These are phyloP conservation scores for Hippocampus mohnikei DNA, from an alignment of 2,113 vertebrate genomes.

Conservation along the genomic window DNA sequence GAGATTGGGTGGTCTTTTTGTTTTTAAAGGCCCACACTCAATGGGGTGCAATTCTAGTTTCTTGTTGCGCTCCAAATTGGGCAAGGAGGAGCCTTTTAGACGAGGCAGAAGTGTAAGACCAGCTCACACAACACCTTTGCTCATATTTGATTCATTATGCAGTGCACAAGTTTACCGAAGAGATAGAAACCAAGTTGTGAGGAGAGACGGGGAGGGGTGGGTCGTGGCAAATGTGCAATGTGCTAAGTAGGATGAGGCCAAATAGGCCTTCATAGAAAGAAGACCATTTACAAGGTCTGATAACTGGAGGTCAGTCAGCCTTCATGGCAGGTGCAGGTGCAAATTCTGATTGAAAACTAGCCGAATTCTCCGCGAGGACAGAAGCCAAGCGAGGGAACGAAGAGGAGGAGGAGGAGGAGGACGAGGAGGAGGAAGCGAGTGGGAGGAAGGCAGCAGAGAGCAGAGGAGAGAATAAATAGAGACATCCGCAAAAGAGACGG, in stretches of 20 bases:
- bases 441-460: conserved; percentile 55
- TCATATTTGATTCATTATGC: conserved; percentile 45
- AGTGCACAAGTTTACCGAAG: conserved; percentile 7
- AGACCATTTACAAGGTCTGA: conserved; percentile 56
- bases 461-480: conserved; percentile 65
- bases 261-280: conserved; percentile 36
- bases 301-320: conserved; percentile 71
- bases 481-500: conserved; percentile 68
- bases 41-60: background rate
- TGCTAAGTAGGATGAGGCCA: conserved; percentile 25
- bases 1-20: background rate
- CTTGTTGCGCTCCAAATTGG: conserved; percentile 27
- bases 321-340: conserved; percentile 75
- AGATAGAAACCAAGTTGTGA: conserved; percentile 19
- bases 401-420: conserved; percentile 45
- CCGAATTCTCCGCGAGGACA: conserved; percentile 55
- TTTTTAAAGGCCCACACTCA: background rate
- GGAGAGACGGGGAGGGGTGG: conserved; percentile 1
- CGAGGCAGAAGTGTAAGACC: conserved; percentile 25
- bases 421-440: conserved; percentile 58
- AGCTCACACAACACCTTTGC: conserved; percentile 30
- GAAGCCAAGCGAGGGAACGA: conserved; percentile 16
- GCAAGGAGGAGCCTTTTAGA: conserved; percentile 18
- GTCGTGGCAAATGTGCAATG: background rate
- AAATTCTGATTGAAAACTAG: conserved; percentile 70